Evolutionary conservation across 2,113 vertebrate genomes (phyloP).

Genomic region (Ammodytes marinus): DNA sequence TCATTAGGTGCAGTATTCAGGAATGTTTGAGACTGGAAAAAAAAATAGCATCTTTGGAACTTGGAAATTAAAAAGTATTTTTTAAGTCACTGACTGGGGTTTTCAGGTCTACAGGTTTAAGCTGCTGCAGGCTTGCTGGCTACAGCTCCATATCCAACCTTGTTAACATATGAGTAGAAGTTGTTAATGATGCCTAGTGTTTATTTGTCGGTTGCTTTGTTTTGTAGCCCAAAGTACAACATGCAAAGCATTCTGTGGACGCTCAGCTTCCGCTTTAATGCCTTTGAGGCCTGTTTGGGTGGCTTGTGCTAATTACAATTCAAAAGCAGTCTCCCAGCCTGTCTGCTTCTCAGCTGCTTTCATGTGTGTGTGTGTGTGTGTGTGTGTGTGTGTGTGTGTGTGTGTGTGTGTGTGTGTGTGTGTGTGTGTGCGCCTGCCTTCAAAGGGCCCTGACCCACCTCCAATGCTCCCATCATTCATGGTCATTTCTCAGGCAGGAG

Average conservation of each 20-base stretch:
- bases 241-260: conserved; percentile 37
- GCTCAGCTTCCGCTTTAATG: conserved; percentile 24
- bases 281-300: conserved; percentile 40
- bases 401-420: background rate
- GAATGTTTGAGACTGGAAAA: background rate
- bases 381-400: conserved; percentile 5
- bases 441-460: conserved; percentile 6
- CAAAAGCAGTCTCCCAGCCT: conserved; percentile 9
- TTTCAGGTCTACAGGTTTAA: background rate
- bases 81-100: background rate
- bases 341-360: conserved; percentile 30
- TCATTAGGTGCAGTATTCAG: background rate
- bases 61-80: background rate
- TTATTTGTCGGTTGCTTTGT: conserved; percentile 52
- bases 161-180: conserved; percentile 35
- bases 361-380: conserved; percentile 2
- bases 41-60: no score
- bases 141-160: conserved; percentile 28
- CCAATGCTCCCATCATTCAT: conserved; percentile 28
- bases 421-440: background rate
- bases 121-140: conserved; percentile 39
- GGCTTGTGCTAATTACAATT: conserved; percentile 61
- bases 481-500: conserved; percentile 24
- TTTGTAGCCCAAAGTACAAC: conserved; percentile 47
- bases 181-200: conserved; percentile 33